Conservation (phyloP, 2,888 invertebrate genomes). For the Mesorhabditis spiculigera region DNA sequence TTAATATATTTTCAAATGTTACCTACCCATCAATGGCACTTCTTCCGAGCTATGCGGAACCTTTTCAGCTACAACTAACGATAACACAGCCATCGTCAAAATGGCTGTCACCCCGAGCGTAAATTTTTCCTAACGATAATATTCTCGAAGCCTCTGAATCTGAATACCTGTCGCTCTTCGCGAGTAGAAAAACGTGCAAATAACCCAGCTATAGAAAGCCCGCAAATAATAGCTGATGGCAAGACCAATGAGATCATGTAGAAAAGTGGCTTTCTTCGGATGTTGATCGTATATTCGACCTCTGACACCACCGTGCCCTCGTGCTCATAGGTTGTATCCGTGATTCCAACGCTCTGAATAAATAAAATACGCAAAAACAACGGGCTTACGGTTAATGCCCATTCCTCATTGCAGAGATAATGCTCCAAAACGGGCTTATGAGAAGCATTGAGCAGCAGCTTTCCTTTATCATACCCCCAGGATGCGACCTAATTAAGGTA, state of each 20-base stretch:
- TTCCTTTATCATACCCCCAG: slow-evolving; percentile 48
- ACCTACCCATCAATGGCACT: slow-evolving; percentile 41
- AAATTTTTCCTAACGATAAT: slow-evolving; percentile 38
- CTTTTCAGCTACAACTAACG: slow-evolving; percentile 49
- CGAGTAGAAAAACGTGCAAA: slow-evolving; percentile 47
- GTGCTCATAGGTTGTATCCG: slow-evolving; percentile 32
- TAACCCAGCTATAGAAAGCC: slow-evolving; percentile 43
- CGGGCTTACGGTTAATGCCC: slow-evolving; percentile 40
- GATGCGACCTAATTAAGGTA: slow-evolving; percentile 40
- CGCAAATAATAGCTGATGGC: slow-evolving; percentile 48
- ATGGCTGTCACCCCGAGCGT: slow-evolving; percentile 51
- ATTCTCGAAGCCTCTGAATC: slow-evolving; percentile 10
- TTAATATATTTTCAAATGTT: not conserved
- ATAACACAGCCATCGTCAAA: slow-evolving; percentile 47
- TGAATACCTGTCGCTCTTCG: slow-evolving; percentile 42
- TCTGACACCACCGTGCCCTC: slow-evolving; percentile 40
- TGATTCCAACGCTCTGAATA: slow-evolving; percentile 34
- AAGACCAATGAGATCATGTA: slow-evolving; percentile 43
- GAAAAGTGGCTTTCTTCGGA: slow-evolving; percentile 44
- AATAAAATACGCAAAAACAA: too few species aligned
- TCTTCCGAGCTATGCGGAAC: slow-evolving; percentile 48
- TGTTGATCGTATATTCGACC: slow-evolving; percentile 35
- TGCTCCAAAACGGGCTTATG: slow-evolving; percentile 36
- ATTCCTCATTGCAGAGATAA: slow-evolving; percentile 46
- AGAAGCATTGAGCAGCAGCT: slow-evolving; percentile 35